Percentiles rank a stretch among this genome's conserved stretches.
Conservation (phyloP, 1,140 invertebrate genomes). For the Teleopsis dalmanni region DNA sequence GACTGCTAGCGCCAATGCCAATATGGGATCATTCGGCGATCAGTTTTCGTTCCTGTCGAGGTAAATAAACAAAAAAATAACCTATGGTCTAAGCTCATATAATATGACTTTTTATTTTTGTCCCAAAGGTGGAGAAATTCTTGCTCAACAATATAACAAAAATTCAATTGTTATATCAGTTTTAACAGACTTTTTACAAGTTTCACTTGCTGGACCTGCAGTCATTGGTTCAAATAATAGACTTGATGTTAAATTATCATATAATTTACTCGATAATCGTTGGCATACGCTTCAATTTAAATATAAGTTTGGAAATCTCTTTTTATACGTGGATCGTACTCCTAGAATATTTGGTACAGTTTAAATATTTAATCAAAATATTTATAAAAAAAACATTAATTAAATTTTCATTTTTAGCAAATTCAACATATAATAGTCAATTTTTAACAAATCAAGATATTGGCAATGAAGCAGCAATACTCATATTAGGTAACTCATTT, state of each 20-base stretch:
- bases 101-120: neutral
- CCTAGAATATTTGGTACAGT: slow-evolving; percentile 38
- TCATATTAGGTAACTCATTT: slow-evolving; percentile 72
- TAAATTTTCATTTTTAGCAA: slow-evolving; percentile 50
- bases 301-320: slow-evolving; percentile 57
- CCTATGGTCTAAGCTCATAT: neutral
- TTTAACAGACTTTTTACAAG: slow-evolving; percentile 58
- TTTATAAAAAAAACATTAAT: too few relatives aligned
- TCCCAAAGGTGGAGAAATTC: slow-evolving; percentile 57
- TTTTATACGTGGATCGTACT: slow-evolving; percentile 46
- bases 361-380: too few relatives aligned
- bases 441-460: slow-evolving; percentile 61
- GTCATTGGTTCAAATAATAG: slow-evolving; percentile 46
- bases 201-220: slow-evolving; percentile 55
- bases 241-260: slow-evolving; percentile 56
- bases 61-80: slow-evolving; percentile 43
- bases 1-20: slow-evolving; percentile 59
- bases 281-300: slow-evolving; percentile 57
- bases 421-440: slow-evolving; percentile 68
- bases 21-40: slow-evolving; percentile 69
- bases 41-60: slow-evolving; percentile 71
- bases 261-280: slow-evolving; percentile 64
- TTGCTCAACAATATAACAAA: slow-evolving; percentile 60
- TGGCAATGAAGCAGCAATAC: slow-evolving; percentile 53
- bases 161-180: slow-evolving; percentile 59